Evolutionary conservation across 2,113 vertebrate species (phyloP).

Genomic region (Eira barbara): DNA sequence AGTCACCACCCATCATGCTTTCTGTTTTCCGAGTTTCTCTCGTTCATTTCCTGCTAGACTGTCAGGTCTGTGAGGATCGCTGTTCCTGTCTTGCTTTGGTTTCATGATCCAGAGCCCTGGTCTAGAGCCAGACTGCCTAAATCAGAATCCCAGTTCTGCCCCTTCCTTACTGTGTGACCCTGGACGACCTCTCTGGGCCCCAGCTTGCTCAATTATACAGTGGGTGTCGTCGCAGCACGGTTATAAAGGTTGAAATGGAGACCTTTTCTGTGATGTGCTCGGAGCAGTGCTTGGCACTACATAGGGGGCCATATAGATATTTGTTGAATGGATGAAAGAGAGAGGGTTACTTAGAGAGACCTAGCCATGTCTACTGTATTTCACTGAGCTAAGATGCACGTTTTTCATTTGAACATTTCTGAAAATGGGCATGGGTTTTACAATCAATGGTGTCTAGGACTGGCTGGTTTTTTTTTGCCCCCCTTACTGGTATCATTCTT

Average conservation of each 20-base stretch:
- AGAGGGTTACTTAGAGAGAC: not conserved
- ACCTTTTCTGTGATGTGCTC: not conserved
- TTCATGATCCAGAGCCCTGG: too few relatives aligned
- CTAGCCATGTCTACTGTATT: not conserved
- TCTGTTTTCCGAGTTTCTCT: not conserved
- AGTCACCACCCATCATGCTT: not conserved
- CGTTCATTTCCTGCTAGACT: not conserved
- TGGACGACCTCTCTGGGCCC: not conserved
- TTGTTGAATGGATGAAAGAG: not conserved
- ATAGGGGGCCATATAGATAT: not conserved
- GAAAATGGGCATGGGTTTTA: not conserved
- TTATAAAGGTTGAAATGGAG: not conserved
- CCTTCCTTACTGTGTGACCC: not conserved
- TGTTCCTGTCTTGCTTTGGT: not conserved
- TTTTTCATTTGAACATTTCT: not conserved
- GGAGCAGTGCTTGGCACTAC: not conserved
- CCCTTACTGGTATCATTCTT: not conserved
- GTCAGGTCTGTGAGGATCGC: not conserved
- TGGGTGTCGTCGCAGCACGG: not conserved
- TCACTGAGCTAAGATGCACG: not conserved
- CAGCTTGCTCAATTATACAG: not conserved
- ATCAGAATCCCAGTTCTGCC: not conserved
- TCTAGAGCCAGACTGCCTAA: not conserved
- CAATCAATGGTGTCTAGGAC: not conserved
- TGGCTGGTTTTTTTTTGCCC: not conserved